Conservation (phyloP, 2,888 invertebrate genomes). For the Eumacrocentrus americanus region DNA sequence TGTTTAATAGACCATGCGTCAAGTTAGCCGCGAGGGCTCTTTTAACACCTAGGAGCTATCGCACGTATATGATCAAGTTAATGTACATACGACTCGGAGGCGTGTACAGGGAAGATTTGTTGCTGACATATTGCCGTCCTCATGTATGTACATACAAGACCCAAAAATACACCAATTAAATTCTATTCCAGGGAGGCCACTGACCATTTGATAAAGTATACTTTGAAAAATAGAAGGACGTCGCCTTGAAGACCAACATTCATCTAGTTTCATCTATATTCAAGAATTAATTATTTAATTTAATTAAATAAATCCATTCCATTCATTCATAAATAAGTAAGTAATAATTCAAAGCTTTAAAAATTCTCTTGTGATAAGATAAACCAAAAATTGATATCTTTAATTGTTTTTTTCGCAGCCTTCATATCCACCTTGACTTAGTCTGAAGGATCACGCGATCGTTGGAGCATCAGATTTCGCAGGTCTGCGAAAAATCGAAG, state of each 20-base stretch:
- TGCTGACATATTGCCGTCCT: neutral
- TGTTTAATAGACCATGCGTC: slow-evolving; percentile 45
- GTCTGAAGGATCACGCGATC: no score
- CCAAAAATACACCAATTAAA: slow-evolving; percentile 15
- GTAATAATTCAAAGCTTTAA: no score
- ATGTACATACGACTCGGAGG: slow-evolving; percentile 6
- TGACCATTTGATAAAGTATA: neutral
- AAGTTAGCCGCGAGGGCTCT: slow-evolving; percentile 34
- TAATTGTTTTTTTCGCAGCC: no score
- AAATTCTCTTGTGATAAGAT: no score
- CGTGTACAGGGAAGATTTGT: neutral
- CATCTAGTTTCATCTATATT: no score
- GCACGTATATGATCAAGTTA: slow-evolving; percentile 5
- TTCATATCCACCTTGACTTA: no score
- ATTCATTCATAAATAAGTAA: no score
- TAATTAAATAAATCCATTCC: no score
- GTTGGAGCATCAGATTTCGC: no score
- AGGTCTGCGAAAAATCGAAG: no score
- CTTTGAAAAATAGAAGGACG: neutral
- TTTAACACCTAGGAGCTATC: slow-evolving; percentile 33
- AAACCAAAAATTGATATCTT: no score
- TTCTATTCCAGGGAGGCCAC: slow-evolving; percentile 2
- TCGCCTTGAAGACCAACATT: neutral
- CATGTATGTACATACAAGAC: neutral
- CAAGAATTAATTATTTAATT: no score